Conservation (phyloP, 2,888 invertebrate genomes). For the Melitaea athalia region DNA sequence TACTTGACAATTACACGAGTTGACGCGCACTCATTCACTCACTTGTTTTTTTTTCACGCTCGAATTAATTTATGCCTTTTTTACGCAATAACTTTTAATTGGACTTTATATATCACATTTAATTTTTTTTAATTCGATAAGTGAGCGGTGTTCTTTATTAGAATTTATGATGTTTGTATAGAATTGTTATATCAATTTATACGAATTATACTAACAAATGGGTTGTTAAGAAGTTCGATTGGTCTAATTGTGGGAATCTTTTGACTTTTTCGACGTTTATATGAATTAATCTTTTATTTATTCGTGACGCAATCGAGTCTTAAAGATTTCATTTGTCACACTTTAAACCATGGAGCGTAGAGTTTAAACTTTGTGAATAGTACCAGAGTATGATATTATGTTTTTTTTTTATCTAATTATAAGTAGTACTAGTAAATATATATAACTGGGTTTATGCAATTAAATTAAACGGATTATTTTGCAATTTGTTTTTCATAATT, state of each 20-base stretch:
- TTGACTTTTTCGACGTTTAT: slow-evolving; percentile 22
- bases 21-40: slow-evolving; percentile 47
- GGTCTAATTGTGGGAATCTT: slow-evolving; percentile 30
- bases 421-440: too few species aligned
- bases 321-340: neutral
- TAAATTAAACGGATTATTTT: too few species aligned
- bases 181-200: slow-evolving; percentile 70
- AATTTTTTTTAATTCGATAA: slow-evolving; percentile 81
- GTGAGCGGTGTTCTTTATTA: slow-evolving; percentile 64
- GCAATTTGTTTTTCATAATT: too few species aligned
- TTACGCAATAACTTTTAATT: slow-evolving; percentile 82
- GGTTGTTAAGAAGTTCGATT: slow-evolving; percentile 49
- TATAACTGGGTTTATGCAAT: too few species aligned
- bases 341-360: too few species aligned
- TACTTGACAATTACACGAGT: slow-evolving; percentile 53
- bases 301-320: slow-evolving; percentile 13
- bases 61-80: slow-evolving; percentile 80
- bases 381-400: neutral
- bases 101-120: slow-evolving; percentile 81
- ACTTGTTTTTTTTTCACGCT: slow-evolving; percentile 42
- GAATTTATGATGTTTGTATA: slow-evolving; percentile 66
- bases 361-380: neutral
- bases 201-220: slow-evolving; percentile 72
- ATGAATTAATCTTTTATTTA: slow-evolving; percentile 41
- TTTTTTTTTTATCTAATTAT: neutral